Base-by-base conservation (phyloP, 2,113 vertebrate species). In the Rhinoderma darwinii region DNA sequence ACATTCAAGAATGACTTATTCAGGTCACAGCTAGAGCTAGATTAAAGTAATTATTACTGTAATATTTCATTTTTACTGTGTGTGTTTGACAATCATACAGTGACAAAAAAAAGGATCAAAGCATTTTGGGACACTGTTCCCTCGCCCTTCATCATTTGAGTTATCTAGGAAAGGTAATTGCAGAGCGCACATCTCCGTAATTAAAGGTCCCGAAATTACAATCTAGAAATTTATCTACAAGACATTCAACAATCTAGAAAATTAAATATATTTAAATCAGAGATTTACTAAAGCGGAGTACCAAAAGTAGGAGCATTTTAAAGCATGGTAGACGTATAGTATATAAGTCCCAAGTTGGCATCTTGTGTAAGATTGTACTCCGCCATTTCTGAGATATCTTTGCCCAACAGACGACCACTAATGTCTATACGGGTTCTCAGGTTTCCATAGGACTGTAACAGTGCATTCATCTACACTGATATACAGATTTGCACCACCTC, bases 1-100 rank as follows among this genome's bases (percentile, higher is more conserved):
- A 22, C 82, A 74, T 37, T 54, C 30, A 37, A 51, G 50, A 83
- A 37, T 74, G 47, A 84, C 82, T 72, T 84, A 84, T 84, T 84
- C 82, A 84, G 66, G 82, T 84, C 82, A 56, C 68, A 84, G 47
- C 30, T 8, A 73, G 44, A n/a, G 37, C 35, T 74, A 73, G 44
- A 84, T 74, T 73, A 73, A 84, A 84, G 68, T 73, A 84, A 84
- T 84, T 84, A 84, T 84, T 74, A 73, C 82, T 27, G 44, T 51
- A 73, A 84, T 84, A 84, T 84, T 84, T 84, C 44, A 83, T 68
- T 61, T 54, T 84, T 74, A 84, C 68, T 73, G 43, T 84, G 61
- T 74, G 47, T 54, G 66, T 41, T 56, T 84, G 82, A 84, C 82
- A 84, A 84, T 84, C 50, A 37, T 35, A 39, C 47, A 84, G 68